These are phyloP conservation scores for Avahi laniger DNA, from an alignment of 2,797 vertebrate species.

Conservation along the genomic window DNA sequence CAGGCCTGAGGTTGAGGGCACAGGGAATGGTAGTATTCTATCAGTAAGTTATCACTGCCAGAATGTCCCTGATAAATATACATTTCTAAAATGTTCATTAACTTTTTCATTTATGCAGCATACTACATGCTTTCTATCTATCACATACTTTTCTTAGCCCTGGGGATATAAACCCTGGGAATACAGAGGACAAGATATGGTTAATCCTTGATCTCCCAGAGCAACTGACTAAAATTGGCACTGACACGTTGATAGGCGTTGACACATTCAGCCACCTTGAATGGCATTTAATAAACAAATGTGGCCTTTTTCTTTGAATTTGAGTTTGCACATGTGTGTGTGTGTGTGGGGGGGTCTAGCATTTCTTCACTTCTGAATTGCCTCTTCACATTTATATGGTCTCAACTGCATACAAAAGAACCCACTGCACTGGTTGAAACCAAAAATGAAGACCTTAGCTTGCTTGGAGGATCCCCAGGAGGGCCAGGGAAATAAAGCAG, in stretches of 20 bases:
- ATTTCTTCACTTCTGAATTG: not conserved
- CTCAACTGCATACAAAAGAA: not conserved
- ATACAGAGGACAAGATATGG: not conserved
- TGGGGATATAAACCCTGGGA: not conserved
- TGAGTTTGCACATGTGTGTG: not conserved
- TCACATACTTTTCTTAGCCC: not conserved
- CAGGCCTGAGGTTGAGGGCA: accelerated
- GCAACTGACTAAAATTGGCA: not conserved
- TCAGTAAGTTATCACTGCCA: not conserved
- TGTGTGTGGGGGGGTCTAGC: not conserved
- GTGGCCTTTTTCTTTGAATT: not conserved
- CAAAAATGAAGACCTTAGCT: not conserved
- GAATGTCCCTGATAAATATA: not conserved
- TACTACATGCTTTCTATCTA: not conserved
- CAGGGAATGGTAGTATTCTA: not conserved
- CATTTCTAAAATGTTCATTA: not conserved
- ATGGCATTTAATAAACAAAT: not conserved
- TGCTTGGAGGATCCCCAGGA: not conserved
- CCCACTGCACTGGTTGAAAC: not conserved
- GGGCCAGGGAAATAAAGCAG: not conserved
- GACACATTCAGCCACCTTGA: not conserved
- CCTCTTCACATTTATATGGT: not conserved
- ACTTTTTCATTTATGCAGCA: not conserved
- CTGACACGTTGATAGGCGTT: not conserved
- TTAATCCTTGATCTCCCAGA: not conserved